Percentiles rank a stretch among this genome's conserved stretches.
Conservation (phyloP, 2,888 invertebrate species). For the Papilio gigon region DNA sequence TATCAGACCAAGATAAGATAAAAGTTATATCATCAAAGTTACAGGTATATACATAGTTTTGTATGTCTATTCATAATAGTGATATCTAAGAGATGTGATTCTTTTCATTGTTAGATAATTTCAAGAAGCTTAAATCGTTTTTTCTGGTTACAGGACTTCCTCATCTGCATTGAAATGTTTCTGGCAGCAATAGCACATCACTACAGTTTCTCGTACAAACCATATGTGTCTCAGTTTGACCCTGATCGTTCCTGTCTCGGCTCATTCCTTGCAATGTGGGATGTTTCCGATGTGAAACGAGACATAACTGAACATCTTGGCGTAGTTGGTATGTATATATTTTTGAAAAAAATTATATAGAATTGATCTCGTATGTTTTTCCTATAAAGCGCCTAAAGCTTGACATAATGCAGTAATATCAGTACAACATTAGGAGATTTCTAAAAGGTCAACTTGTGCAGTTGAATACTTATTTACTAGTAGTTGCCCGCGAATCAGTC, state of each 20-base stretch:
- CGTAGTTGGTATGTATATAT: constrained; percentile 86
- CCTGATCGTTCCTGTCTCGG: constrained; percentile 85
- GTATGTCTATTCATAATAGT: background rate
- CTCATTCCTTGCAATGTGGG: constrained; percentile 96
- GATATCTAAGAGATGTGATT: background rate
- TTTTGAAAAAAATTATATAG: too few relatives aligned
- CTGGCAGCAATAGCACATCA: constrained; percentile 97
- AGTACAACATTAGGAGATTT: too few relatives aligned
- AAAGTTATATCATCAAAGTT: constrained; percentile 91
- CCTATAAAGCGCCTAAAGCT: too few relatives aligned
- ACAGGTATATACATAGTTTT: constrained; percentile 81
- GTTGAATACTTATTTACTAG: too few relatives aligned
- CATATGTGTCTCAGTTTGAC: constrained; percentile 84
- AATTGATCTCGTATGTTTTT: too few relatives aligned
- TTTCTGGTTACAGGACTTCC: constrained; percentile 87
- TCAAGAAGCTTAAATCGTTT: constrained; percentile 3
- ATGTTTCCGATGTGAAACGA: constrained; percentile 96
- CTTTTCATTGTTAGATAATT: background rate
- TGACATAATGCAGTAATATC: too few relatives aligned
- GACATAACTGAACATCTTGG: constrained; percentile 97
- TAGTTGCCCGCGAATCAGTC: too few relatives aligned
- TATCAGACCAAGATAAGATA: constrained; percentile 85
- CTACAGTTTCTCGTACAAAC: constrained; percentile 97
- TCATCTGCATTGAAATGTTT: constrained; percentile 99
- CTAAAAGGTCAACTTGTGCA: too few relatives aligned